Evolutionary conservation across 30 jellyfish, hydroid and myxozoan genomes (phyloP).

Genomic region (Cassiopea xamachana): DNA sequence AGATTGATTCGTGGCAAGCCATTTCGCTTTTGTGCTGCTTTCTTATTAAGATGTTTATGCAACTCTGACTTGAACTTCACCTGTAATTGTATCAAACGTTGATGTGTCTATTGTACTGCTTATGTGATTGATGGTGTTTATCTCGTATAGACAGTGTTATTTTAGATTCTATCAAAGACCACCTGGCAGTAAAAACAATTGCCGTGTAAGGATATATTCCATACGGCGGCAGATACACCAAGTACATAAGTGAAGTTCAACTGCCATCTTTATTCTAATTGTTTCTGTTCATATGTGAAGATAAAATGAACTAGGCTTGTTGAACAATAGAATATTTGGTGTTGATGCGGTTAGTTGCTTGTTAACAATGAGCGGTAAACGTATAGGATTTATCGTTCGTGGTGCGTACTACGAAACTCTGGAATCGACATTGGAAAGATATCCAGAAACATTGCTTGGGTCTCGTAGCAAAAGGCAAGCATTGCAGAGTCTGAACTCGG

Average conservation of each 20-base stretch:
- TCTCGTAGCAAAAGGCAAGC: conserved; percentile 46
- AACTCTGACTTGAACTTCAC: neutral
- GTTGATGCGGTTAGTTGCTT: neutral
- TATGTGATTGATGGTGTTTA: too few relatives aligned
- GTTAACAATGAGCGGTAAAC: conserved; percentile 13
- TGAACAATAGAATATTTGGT: neutral
- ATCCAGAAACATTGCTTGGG: conserved; percentile 88
- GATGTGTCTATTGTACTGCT: too few relatives aligned
- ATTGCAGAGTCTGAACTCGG: conserved; percentile 2
- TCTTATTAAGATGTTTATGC: too few relatives aligned
- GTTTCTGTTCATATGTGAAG: neutral
- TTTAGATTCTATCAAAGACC: neutral
- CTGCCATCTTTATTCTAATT: neutral
- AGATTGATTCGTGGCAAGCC: too few relatives aligned
- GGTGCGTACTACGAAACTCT: conserved; percentile 80
- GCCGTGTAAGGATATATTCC: neutral
- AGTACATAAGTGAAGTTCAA: neutral
- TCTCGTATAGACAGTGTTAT: neutral
- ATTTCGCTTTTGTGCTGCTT: too few relatives aligned
- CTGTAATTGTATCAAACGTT: too few relatives aligned
- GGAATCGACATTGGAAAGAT: conserved; percentile 78
- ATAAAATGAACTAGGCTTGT: neutral
- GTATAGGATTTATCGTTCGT: conserved; percentile 59
- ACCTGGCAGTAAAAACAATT: neutral
- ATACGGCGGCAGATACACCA: neutral